These are phyloP conservation scores for Galaxea fascicularis DNA, from an alignment of 92 coral and sea anemone species.

Conservation along the genomic window DNA sequence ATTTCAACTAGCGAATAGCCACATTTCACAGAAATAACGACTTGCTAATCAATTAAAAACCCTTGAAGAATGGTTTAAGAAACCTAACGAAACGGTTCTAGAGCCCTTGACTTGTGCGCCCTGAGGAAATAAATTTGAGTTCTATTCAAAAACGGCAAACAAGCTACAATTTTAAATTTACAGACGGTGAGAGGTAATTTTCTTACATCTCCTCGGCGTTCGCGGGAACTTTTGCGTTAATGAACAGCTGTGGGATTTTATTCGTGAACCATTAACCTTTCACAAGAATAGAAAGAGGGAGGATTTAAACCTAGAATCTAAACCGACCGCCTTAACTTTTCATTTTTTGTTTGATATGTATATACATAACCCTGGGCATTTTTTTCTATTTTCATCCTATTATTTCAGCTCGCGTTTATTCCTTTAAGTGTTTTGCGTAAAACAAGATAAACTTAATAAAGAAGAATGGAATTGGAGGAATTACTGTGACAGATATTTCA, in stretches of 20 bases:
- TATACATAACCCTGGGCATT: not conserved
- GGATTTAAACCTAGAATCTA: not conserved
- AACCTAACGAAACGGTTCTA: not conserved
- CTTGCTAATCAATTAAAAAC: conserved; percentile 34
- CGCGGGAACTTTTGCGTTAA: conserved; percentile 42
- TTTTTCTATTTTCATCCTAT: not conserved
- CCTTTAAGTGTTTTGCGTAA: not conserved
- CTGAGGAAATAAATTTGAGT: conserved; percentile 29
- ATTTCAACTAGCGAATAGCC: conserved; percentile 5
- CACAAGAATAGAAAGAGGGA: not conserved
- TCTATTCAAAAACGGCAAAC: conserved; percentile 25
- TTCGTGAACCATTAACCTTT: conserved; percentile 18
- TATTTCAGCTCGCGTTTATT: not conserved
- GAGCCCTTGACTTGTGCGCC: not conserved
- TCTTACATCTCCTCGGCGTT: not conserved
- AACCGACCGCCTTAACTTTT: not conserved
- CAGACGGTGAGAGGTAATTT: conserved; percentile 22
- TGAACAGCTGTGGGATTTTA: conserved; percentile 22
- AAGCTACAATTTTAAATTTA: conserved; percentile 33
- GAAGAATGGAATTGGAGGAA: not conserved
- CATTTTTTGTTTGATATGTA: not conserved
- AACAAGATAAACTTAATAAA: not conserved
- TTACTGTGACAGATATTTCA: conserved; percentile 4
- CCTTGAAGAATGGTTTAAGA: not conserved
- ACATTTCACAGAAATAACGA: conserved; percentile 22